phyloP scores from a whole-genome alignment of 2,113 vertebrate genomes.

The Eretmochelys imbricata region DNA sequence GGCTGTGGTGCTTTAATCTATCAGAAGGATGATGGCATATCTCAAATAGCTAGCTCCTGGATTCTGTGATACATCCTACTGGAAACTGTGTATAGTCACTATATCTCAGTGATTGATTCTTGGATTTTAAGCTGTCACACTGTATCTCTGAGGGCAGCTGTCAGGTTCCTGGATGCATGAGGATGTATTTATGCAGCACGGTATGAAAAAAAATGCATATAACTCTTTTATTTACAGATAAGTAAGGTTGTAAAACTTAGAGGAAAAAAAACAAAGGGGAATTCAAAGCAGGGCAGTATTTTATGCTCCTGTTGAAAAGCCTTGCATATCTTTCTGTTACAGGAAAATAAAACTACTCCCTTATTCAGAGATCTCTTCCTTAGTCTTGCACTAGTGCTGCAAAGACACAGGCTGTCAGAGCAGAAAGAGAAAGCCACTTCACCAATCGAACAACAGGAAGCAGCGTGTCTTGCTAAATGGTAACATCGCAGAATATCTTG shows the following conservation, averaged over 20 bases:
- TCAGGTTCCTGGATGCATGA: constrained; percentile 79
- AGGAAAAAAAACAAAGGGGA: constrained; percentile 64
- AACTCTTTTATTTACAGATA: constrained; percentile 79
- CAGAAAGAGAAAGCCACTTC: constrained; percentile 45
- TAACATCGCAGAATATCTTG: neutral
- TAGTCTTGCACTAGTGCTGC: constrained; percentile 42
- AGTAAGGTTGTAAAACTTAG: constrained; percentile 72
- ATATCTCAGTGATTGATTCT: constrained; percentile 81
- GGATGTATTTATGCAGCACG: constrained; percentile 80
- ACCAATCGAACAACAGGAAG: constrained; percentile 37
- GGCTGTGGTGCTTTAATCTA: constrained; percentile 81
- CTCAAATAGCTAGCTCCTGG: constrained; percentile 81
- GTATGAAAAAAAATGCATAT: constrained; percentile 46
- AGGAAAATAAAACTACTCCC: constrained; percentile 48
- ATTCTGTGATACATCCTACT: constrained; percentile 73
- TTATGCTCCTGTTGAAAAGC: constrained; percentile 66
- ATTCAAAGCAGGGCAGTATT: constrained; percentile 62
- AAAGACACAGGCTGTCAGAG: constrained; percentile 66
- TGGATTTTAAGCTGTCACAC: constrained; percentile 80
- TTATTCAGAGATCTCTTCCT: constrained; percentile 47
- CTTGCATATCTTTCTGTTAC: constrained; percentile 55
- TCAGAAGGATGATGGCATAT: constrained; percentile 81
- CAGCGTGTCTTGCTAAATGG: constrained; percentile 8
- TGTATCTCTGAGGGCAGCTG: constrained; percentile 80
- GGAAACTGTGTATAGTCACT: constrained; percentile 56